Base-by-base conservation (phyloP, 2,113 vertebrate species). In the Syngnathoides biaculeatus region DNA sequence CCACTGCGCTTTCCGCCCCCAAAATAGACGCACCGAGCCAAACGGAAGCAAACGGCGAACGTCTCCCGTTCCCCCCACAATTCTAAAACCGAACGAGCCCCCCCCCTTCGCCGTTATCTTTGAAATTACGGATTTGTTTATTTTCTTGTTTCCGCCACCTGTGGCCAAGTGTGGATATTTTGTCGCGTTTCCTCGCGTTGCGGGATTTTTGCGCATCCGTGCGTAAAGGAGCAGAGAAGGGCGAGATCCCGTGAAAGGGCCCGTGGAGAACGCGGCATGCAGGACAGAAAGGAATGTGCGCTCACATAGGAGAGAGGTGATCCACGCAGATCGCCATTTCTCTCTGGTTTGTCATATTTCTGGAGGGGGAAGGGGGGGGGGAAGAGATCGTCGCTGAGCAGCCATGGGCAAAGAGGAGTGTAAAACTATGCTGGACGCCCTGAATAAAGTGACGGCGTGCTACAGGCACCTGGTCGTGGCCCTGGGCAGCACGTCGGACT, bases 381-480 rank as follows among this genome's bases (percentile, higher is more conserved):
- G 38, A n/a, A 61, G 20, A 11, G 48, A 9, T 38, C 38, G 59
- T 61, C 59, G 12, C 10, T 61, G 38, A 42, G 60, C 40, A 39
- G 35, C 26, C 73, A 97, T 97, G 97, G 93, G 93, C 63, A 94
- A 93, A 77, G 96, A 97, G 39, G 96, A 98, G 79, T 95, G 96
- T 87, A 95, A 97, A 78, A 95, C 94, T 67, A 92, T 98, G 89
- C 89, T 99, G 88, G 95, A 98, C 67, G 96, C 95, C 45, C 90
- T 99, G 70, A 98, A 93, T 89, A 95, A 92, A 89, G 94, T 96
- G 72, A 95, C 94, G 9, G 97, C 97, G 38, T 97, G 96, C 85
- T 97, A 97, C 89, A 92, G 96, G 69, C 96, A 96, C 82, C 72
- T 98, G 89, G 96, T 97, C 73, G 92, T 96, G 65, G 95, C 95